Conservation (phyloP, 2,888 invertebrate species). For the Cheilosia grossa region DNA sequence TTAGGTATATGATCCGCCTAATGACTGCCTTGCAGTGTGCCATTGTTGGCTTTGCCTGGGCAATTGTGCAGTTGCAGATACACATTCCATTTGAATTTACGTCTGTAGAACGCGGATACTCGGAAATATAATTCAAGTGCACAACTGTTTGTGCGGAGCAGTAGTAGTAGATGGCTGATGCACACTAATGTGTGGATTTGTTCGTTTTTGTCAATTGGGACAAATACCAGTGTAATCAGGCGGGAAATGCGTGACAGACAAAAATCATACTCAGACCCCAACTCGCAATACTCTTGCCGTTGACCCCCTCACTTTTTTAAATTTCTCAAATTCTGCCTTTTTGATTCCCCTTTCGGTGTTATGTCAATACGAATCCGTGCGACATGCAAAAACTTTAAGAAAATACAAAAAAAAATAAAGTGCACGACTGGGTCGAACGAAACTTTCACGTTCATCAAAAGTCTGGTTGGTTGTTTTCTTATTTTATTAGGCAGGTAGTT, state of each 20-base stretch:
- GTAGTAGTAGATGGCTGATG: conserved; percentile 59
- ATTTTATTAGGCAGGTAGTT: no score
- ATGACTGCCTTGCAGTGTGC: conserved; percentile 54
- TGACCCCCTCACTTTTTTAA: no score
- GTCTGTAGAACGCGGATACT: conserved; percentile 44
- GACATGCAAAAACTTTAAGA: no score
- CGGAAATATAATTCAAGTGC: conserved; percentile 48
- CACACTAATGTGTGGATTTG: conserved; percentile 51
- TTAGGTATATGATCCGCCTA: conserved; percentile 48
- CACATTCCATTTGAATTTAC: conserved; percentile 68
- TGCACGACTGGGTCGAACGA: no score
- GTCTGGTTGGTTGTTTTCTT: no score
- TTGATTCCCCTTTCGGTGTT: no score
- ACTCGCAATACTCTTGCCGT: no score
- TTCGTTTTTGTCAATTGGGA: conserved; percentile 60
- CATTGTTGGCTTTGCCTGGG: conserved; percentile 73
- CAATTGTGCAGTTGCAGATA: conserved; percentile 74
- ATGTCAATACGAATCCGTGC: no score
- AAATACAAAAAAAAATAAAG: no score
- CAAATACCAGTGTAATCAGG: conserved; percentile 51
- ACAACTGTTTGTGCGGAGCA: conserved; percentile 56
- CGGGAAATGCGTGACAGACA: conserved; percentile 61
- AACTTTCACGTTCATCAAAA: no score
- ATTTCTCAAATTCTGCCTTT: no score
- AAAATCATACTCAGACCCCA: neutral